Percentiles rank a stretch among this genome's conserved stretches.
Conservation (phyloP, 2,113 vertebrate genomes). For the Lathamus discolor region DNA sequence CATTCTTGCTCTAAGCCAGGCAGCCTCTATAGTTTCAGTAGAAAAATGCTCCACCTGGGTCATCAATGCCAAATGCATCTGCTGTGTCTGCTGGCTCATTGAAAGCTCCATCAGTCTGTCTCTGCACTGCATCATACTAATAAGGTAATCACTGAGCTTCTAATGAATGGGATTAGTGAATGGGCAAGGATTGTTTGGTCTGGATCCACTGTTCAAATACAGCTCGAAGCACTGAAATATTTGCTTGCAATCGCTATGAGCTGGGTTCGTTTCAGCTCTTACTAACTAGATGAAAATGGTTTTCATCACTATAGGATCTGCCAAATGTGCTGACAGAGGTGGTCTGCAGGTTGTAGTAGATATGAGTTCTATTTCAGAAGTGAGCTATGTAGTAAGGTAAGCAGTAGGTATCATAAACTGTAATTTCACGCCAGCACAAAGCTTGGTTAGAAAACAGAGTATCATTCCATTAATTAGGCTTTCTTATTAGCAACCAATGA, state of each 20-base stretch:
- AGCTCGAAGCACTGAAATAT: background rate
- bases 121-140: constrained; percentile 6
- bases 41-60: constrained; percentile 6
- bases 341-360: background rate
- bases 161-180: constrained; percentile 32
- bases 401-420: background rate
- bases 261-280: background rate
- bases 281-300: background rate
- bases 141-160: constrained; percentile 40
- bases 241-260: background rate
- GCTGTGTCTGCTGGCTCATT: background rate
- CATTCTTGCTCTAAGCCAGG: background rate
- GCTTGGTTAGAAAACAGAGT: background rate
- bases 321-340: background rate
- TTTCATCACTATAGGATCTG: background rate
- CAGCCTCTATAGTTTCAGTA: background rate
- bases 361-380: background rate
- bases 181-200: constrained; percentile 36
- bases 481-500: background rate
- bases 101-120: background rate
- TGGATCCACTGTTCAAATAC: constrained; percentile 25
- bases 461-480: background rate
- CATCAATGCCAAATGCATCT: background rate
- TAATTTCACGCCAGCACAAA: background rate
- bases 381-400: background rate